phyloP scores from a whole-genome alignment of 1,140 invertebrate species.

The Pissodes strobi region DNA sequence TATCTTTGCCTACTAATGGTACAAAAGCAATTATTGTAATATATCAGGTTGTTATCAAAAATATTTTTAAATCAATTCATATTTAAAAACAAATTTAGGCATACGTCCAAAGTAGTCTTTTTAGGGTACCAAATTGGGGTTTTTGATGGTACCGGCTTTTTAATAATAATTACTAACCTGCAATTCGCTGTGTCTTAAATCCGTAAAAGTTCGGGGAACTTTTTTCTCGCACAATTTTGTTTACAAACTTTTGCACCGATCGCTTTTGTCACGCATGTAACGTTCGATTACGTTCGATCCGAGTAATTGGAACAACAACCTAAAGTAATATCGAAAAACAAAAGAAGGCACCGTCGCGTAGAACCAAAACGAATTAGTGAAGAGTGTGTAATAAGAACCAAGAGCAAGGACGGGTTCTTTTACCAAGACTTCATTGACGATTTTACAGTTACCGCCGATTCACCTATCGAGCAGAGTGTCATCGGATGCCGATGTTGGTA shows the following conservation, averaged over 20 bases:
- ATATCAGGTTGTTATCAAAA: too few species aligned
- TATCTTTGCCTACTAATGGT: too few species aligned
- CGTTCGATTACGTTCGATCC: background rate
- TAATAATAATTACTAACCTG: too few species aligned
- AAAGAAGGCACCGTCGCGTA: background rate
- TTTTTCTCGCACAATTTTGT: background rate
- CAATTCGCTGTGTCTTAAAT: too few species aligned
- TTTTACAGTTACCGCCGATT: constrained; percentile 36
- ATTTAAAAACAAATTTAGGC: too few species aligned
- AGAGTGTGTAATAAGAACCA: constrained; percentile 30
- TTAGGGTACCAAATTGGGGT: too few species aligned
- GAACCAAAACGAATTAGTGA: constrained; percentile 29
- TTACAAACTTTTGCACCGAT: background rate
- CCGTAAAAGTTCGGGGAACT: too few species aligned
- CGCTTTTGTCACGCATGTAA: background rate
- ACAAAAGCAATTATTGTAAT: too few species aligned
- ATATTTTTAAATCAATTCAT: too few species aligned
- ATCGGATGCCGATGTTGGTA: constrained; percentile 19
- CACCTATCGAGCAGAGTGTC: constrained; percentile 27
- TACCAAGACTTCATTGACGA: constrained; percentile 26
- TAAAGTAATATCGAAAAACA: background rate
- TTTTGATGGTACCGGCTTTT: too few species aligned
- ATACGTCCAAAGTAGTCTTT: too few species aligned
- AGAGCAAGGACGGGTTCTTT: constrained; percentile 27
- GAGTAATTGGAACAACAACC: constrained; percentile 2